Base-by-base conservation (phyloP, 1,140 invertebrate species). In the Cephus cinctus region DNA sequence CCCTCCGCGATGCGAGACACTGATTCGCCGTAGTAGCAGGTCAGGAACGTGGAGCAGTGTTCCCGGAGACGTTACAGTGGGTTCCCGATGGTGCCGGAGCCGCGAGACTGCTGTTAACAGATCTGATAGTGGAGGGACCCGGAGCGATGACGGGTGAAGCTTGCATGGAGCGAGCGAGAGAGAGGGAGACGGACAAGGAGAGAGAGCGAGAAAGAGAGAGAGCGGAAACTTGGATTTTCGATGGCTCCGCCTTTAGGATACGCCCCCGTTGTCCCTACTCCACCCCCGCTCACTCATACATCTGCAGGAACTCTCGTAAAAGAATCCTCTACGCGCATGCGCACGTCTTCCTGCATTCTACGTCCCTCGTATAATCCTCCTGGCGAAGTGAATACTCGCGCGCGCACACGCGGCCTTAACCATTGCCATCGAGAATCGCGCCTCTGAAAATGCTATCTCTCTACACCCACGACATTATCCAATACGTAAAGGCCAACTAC, bases 101-200 rank as follows among this genome's bases (percentile, higher is more conserved):
- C n/a, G n/a, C 14, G 34, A 12, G 64, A 72, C 69, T 72, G 66
- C 59, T 63, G 69, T 72, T 71, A 71, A 72, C 68, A 61, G 61
- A 54, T 68, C 67, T 57, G 67, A 69, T 65, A 63, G 62, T 50
- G 60, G 61, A 51, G 55, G 55, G 52, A 57, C 61, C 55, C 52
- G 57, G 53, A 56, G 65, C 61, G 62, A 64, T 57, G 62, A 66
- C 63, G 64, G 58, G 57, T 54, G 52, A 61, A 56, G 61, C 54
- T 59, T 54, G 61, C 22, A 30, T 12, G 27, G n/a, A n/a, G n/a
- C 25, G 25, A 27, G 25, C 6, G 25, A 27, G 25, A 36, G 16
- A 16, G 11, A 11, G 43, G 43, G 42, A 50, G 52, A 54, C 25
- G 39, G 35, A 30, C 27, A 8, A 20, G 11, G 14, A n/a, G 27